These are phyloP conservation scores for Caenorhabditis virilis DNA, from an alignment of 2,888 invertebrate species.

Conservation along the genomic window DNA sequence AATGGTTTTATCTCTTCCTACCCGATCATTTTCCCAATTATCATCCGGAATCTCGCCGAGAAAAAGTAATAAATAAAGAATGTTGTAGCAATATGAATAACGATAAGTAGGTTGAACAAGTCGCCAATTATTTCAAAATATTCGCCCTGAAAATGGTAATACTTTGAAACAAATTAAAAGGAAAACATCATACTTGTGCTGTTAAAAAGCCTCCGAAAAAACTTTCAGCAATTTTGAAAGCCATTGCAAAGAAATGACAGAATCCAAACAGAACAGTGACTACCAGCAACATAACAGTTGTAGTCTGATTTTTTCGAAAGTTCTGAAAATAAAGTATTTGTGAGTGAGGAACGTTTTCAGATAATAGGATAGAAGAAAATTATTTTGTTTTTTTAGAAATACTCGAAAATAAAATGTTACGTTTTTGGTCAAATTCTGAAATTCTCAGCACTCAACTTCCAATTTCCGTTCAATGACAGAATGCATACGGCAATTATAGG, in stretches of 20 bases:
- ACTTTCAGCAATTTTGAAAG: constrained; percentile 28
- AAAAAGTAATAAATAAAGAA: constrained; percentile 39
- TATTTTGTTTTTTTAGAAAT: neutral
- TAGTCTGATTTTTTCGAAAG: constrained; percentile 36
- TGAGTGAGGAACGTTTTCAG: no score
- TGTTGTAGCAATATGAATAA: constrained; percentile 31
- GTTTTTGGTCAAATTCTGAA: no score
- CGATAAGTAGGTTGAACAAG: constrained; percentile 26
- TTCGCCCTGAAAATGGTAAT: constrained; percentile 7
- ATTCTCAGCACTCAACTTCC: no score
- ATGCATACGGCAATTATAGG: no score
- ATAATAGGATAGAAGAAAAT: no score
- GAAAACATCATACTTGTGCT: constrained; percentile 12
- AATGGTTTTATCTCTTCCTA: neutral
- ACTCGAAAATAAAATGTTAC: neutral
- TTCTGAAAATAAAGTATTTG: neutral
- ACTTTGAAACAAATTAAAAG: no score
- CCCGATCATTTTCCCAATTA: constrained; percentile 22
- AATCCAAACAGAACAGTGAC: constrained; percentile 34
- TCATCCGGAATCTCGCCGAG: constrained; percentile 28
- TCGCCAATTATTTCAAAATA: constrained; percentile 29
- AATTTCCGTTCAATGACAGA: no score
- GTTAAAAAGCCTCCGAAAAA: constrained; percentile 17
- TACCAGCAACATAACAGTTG: constrained; percentile 34
- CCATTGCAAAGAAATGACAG: constrained; percentile 36